A percentile compares a stretch with the other conserved stretches of the same genome.
Conservation (phyloP, 2,797 vertebrate species). For the Schizopygopsis pylzovi region DNA sequence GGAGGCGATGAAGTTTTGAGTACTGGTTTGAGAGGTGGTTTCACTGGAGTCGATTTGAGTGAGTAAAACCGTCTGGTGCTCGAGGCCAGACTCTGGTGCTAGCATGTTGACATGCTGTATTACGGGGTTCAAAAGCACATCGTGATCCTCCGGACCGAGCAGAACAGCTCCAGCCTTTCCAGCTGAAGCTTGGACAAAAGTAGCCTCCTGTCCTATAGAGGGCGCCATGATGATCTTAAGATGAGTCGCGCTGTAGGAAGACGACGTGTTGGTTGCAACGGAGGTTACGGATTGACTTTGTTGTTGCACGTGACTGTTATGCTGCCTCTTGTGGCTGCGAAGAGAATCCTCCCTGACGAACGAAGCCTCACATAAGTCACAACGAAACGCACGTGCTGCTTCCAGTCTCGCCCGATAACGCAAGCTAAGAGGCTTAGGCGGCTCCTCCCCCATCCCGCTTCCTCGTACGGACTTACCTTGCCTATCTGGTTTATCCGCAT, state of each 20-base stretch:
- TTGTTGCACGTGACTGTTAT: slow-evolving; percentile 77
- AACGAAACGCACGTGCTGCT: slow-evolving; percentile 88
- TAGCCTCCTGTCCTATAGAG: slow-evolving; percentile 73
- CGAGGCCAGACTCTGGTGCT: slow-evolving; percentile 72
- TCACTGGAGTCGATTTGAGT: slow-evolving; percentile 75
- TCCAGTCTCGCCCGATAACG: slow-evolving; percentile 90
- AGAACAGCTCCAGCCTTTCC: slow-evolving; percentile 71
- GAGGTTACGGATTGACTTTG: slow-evolving; percentile 66
- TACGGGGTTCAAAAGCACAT: slow-evolving; percentile 81
- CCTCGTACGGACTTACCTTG: slow-evolving; percentile 63
- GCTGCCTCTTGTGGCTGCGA: slow-evolving; percentile 93
- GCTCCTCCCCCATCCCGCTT: slow-evolving; percentile 61
- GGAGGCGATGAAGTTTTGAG: slow-evolving; percentile 76
- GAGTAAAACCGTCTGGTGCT: slow-evolving; percentile 82
- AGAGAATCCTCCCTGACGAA: slow-evolving; percentile 96
- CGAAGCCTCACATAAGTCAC: slow-evolving; percentile 87
- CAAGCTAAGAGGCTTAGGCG: slow-evolving; percentile 75
- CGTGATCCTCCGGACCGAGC: slow-evolving; percentile 72
- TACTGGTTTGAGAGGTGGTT: slow-evolving; percentile 36
- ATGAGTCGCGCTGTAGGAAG: slow-evolving; percentile 79
- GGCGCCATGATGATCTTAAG: slow-evolving; percentile 91
- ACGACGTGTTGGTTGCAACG: slow-evolving; percentile 64
- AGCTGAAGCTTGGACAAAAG: slow-evolving; percentile 72
- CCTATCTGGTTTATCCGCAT: slow-evolving; percentile 82
- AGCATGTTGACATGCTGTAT: slow-evolving; percentile 91